Evolutionary conservation across 2,888 invertebrate species (phyloP), one percentile per base, ranked within the genome.

Genomic region (Aelia acuminata): DNA sequence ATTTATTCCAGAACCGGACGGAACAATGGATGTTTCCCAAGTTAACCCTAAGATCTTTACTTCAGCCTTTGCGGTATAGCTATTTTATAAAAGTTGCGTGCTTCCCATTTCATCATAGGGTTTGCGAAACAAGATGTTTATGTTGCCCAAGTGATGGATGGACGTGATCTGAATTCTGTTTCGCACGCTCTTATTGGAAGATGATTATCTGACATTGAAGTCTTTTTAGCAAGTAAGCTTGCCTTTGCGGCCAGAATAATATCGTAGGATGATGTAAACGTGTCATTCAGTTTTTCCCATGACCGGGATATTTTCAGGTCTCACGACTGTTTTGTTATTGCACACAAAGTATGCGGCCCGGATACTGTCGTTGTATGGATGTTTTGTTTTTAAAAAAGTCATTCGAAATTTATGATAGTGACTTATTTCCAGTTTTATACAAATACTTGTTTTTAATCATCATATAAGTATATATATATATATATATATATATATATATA

Each of bases 261-360:
- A 80, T 80, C 80, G 3, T 80, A 80, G 80, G 39, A 43, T 80
- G 80, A 43, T 80, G 80, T 80, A 80, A 80, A 80, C 80, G 80
- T 80, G 80, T 80, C 80, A 80, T 80, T 80, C 43, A 80, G 35
- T 80, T 43, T 80, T 80, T 80, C 80, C 80, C 80, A 80, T 80
- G 80, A 80, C 80, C 80, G 80, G 80, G 80, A 80, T 80, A n/a
- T 80, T 80, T 80, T 80, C 43, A 80, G 80, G 80, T 43, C 80
- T 39, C 80, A 80, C 80, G 80, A 80, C 80, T 47, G 39, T 47
- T 47, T 80, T 80, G 80, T 80, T 80, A 80, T 47, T 80, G 80
- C 43, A 43, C 43, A 39, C 39, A 47, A 80, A 80, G 43, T n/a
- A 47, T 80, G 80, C 80, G 80, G 43, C 80, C 80, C 80, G 43